Evolutionary conservation across 30 jellyfish, hydroid and myxozoan species (phyloP), one percentile per base, ranked within the genome.

Genomic region (Sanderia malayensis): DNA sequence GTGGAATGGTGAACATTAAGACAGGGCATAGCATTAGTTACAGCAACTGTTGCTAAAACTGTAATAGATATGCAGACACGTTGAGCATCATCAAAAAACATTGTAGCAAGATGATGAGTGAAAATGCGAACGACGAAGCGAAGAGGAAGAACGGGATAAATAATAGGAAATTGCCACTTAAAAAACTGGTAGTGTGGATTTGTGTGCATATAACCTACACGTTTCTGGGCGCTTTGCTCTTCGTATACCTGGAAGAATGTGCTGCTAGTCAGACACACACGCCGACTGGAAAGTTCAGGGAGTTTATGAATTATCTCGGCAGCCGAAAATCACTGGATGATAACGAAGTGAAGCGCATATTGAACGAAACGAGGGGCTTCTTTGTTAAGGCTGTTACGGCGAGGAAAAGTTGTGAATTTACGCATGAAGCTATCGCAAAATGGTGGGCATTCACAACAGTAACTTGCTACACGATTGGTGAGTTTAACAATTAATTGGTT

Each of bases 371-470:
- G 4, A 49, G 45, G 15, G 31, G 31, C 17, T 78, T 3, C 49
- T 78, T 45, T 34, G 62, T 20, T 13, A 78, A 2, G 19, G 33
- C 10, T 18, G n/a, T n/a, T n/a, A n/a, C n/a, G n/a, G 64, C 29
- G 29, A 28, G 49, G 6, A 65, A 31, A 32, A 23, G 22, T 13
- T 78, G 89, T 53, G 63, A 67, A 22, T 9, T 78, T 0, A 78
- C 28, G 34, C 89, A 78, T 37, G 89, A 65, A 32, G 37, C 29
- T 24, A 55, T 78, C 30, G 89, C 89, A 7, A 78, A 78, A 52
- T 78, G 89, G 89, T 78, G 89, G 89, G 28, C 59, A 7, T 78
- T 78, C 41, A 78, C 89, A 3, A 78, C 71, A 2, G 89, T 78
- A 13, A 78, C 89, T 6, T 78, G 89, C 61, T 78, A 78, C 57